These are phyloP conservation scores for Tetrao urogallus DNA, from an alignment of 2,113 vertebrate genomes.

Conservation along the genomic window DNA sequence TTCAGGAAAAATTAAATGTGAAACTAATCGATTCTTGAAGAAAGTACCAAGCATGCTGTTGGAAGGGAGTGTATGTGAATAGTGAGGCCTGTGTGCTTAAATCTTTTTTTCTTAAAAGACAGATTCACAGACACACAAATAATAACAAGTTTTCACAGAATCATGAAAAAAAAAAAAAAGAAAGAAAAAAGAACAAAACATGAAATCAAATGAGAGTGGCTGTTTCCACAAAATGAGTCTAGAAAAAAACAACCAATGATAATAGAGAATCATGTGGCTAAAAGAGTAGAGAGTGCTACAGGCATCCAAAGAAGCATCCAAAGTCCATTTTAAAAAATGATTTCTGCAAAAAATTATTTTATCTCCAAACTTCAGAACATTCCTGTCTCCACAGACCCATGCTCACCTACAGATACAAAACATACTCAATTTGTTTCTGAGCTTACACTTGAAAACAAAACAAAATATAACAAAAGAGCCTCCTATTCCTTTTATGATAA, in stretches of 20 bases:
- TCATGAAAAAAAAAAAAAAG: background rate
- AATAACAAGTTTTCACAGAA: background rate
- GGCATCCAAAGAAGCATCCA: fast-evolving
- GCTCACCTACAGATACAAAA: background rate
- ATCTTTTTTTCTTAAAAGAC: background rate
- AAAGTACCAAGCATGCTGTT: background rate
- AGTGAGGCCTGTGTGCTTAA: background rate
- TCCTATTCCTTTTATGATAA: background rate
- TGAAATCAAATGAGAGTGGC: background rate
- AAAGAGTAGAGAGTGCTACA: background rate
- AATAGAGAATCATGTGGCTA: background rate
- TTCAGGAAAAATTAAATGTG: background rate
- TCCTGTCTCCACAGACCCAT: background rate
- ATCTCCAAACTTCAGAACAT: background rate
- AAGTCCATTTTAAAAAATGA: background rate
- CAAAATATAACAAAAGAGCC: background rate
- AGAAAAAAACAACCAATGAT: background rate
- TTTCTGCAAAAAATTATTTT: background rate
- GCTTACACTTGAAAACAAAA: background rate
- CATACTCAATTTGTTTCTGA: background rate
- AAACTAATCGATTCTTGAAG: background rate
- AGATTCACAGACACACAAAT: background rate
- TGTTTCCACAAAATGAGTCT: background rate
- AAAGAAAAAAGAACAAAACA: background rate
- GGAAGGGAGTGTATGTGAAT: fast-evolving